Evolutionary conservation across 2,797 vertebrate species (phyloP).

Genomic region (Spinibarbus caldwelli): DNA sequence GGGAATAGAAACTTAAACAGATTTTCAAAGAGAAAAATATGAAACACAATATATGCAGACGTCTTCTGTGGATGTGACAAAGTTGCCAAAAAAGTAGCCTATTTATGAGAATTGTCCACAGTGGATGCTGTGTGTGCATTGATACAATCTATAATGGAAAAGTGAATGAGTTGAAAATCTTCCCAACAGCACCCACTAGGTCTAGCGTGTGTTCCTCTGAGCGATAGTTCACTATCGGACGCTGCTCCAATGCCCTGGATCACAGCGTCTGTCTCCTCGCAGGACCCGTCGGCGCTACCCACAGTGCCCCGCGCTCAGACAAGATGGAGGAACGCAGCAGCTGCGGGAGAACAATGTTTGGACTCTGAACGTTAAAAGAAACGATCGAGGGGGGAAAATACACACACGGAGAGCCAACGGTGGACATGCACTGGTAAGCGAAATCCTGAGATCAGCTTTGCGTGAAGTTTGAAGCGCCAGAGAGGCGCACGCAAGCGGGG

Average conservation of each 20-base stretch:
- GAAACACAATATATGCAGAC: not conserved
- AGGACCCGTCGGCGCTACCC: conserved; percentile 75
- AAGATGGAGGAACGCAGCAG: conserved; percentile 84
- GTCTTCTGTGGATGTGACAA: not conserved
- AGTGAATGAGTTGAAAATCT: not conserved
- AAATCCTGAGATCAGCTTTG: not conserved
- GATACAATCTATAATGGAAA: not conserved
- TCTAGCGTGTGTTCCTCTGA: not conserved
- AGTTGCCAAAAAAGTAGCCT: not conserved
- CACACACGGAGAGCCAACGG: conserved; percentile 64
- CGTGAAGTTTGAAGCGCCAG: not conserved
- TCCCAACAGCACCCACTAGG: conserved; percentile 27
- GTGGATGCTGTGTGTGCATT: not conserved
- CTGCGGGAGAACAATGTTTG: conserved; percentile 83
- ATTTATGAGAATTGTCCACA: not conserved
- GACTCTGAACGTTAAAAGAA: conserved; percentile 73
- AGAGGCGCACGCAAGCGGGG: conserved; percentile 51
- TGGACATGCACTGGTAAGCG: conserved; percentile 79
- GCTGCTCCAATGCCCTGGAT: conserved; percentile 58
- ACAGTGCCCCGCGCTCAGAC: conserved; percentile 80
- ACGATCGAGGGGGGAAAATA: conserved; percentile 64
- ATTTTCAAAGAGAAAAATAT: not conserved
- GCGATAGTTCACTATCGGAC: conserved; percentile 55
- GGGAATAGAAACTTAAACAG: not conserved
- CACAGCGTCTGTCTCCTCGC: conserved; percentile 63